Evolutionary conservation across 2,888 invertebrate species (phyloP), one percentile per base, ranked within the genome.

Genomic region (Anaspis maculata): DNA sequence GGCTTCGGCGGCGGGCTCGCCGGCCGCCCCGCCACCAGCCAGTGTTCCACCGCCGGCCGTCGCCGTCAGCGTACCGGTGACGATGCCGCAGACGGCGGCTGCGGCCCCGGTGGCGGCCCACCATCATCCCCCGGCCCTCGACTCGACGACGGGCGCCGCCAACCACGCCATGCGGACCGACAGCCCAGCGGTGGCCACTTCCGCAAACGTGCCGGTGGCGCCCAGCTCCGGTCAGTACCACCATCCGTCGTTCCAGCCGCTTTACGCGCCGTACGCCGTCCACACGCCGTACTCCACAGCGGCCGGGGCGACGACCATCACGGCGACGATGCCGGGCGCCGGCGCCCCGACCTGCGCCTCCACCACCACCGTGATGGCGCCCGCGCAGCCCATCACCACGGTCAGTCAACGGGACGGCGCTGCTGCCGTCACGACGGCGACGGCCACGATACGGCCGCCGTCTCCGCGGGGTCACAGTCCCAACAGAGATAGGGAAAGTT

Each of bases 401-500:
- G 19, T 13, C 10, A 11, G 21, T 26, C 11, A 30, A 22, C n/a
- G n/a, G n/a, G n/a, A n/a, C n/a, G n/a, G n/a, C n/a, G n/a, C n/a
- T n/a, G n/a, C n/a, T 9, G 9, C 23, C 12, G 23, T 19, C 16
- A 27, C 39, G n/a, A 14, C 27, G 19, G 34, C 39, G 23, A 27
- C 32, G 16, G 31, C 32, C 24, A 41, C 27, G 21, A 34, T 76
- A 33, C 81, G 83, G 62, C 83, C 76, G 34, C 81, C 83, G 62
- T 83, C 85, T 25, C 85, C 87, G 11, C 73, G 83, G 51, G 82
- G 80, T 37, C 84, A 80, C 60, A 83, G 83, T 63, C 83, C 86
- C 30, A 37, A 36, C 51, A 73, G 86, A 54, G 88, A 89, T 64
- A 73, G 88, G 47, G 88, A 88, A 59, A 85, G 81, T 65, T 88